Evolutionary conservation across 2,888 invertebrate species (phyloP).

Genomic region (Osedax frankpressi): DNA sequence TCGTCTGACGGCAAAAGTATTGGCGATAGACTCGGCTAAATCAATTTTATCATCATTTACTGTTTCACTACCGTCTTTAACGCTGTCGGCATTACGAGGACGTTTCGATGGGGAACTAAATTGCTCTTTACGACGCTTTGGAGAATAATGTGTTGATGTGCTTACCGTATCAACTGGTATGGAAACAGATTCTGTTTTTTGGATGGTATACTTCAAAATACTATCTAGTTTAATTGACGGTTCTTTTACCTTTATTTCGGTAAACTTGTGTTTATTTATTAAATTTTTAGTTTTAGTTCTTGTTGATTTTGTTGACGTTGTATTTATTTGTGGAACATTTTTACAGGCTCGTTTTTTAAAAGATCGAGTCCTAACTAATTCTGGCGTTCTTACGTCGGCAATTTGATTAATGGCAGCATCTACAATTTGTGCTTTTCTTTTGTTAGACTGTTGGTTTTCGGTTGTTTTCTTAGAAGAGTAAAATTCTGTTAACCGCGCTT

Average conservation of each 20-base stretch:
- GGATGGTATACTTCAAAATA: background rate
- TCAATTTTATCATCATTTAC: background rate
- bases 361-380: background rate
- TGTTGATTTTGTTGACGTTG: no score
- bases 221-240: background rate
- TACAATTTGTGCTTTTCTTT: background rate
- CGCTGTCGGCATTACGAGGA: background rate
- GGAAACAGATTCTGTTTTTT: background rate
- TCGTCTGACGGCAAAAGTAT: background rate
- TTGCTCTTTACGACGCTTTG: no score
- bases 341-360: background rate
- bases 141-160: background rate
- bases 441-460: background rate
- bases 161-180: background rate
- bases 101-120: background rate
- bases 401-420: no score
- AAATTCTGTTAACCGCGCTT: slow-evolving; percentile 7
- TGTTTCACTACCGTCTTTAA: no score
- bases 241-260: background rate
- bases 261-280: background rate
- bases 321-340: background rate
- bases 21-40: background rate
- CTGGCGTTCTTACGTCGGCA: no score
- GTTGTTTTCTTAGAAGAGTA: background rate
- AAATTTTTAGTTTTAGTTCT: no score